Conservation (phyloP, 2,888 invertebrate species). For the Endotricha flammealis region DNA sequence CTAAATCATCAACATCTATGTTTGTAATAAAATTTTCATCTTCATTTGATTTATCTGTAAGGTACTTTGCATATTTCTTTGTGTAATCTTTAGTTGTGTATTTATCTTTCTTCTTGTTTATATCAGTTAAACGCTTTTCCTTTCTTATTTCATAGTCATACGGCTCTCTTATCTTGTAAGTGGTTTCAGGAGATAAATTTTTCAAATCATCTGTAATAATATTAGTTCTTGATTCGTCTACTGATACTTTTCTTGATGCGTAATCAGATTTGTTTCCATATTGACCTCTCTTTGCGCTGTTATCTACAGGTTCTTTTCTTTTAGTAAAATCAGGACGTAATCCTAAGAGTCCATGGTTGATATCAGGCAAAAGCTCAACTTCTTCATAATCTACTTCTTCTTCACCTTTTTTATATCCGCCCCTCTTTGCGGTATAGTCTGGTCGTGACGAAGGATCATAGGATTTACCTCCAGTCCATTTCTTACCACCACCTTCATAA, state of each 20-base stretch:
- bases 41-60: constrained; percentile 2
- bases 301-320: constrained; percentile 30
- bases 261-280: constrained; percentile 25
- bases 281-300: constrained; percentile 30
- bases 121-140: constrained; percentile 16
- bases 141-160: constrained; percentile 20
- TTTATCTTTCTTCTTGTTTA: constrained; percentile 6
- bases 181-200: constrained; percentile 4
- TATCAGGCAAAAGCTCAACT: constrained; percentile 3
- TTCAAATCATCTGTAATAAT: neutral
- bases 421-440: constrained; percentile 20
- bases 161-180: constrained; percentile 7
- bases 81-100: constrained; percentile 14
- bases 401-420: constrained; percentile 9
- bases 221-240: no score
- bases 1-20: constrained; percentile 1
- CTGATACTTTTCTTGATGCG: neutral
- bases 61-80: constrained; percentile 1
- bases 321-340: constrained; percentile 22
- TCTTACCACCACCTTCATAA: constrained; percentile 32
- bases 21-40: neutral
- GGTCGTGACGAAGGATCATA: constrained; percentile 28
- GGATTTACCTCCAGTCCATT: constrained; percentile 28
- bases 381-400: constrained; percentile 5
- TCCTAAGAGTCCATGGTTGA: neutral